Percentiles rank a stretch among this genome's conserved stretches.
Evolutionary conservation across 1,140 invertebrate genomes (phyloP).

Genomic region (Stenopsyche tienmushanensis): DNA sequence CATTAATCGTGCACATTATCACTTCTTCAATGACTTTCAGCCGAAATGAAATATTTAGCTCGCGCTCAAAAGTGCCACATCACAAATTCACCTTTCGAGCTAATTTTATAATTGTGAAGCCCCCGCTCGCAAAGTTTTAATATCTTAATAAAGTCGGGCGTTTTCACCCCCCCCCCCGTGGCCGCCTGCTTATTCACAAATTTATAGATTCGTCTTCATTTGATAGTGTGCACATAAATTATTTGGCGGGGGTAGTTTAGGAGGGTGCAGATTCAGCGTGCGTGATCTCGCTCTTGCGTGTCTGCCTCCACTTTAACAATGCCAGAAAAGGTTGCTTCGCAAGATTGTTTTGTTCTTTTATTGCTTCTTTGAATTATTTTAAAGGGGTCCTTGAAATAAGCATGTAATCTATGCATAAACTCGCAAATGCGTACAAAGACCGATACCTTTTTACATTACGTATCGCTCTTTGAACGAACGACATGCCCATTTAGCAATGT

Average conservation of each 20-base stretch:
- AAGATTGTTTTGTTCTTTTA: not conserved
- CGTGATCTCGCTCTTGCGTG: not conserved
- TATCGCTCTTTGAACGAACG: too few species aligned
- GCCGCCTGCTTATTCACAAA: not conserved
- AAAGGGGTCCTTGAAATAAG: not conserved
- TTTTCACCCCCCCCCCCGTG: not conserved
- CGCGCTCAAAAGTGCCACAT: not conserved
- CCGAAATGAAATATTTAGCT: not conserved
- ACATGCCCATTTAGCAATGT: too few species aligned
- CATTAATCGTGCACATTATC: not conserved
- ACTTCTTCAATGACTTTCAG: too few species aligned
- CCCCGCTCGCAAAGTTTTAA: not conserved
- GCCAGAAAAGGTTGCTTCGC: not conserved
- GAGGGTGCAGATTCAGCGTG: not conserved
- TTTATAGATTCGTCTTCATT: not conserved
- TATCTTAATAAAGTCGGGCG: constrained; percentile 5
- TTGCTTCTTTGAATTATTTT: not conserved
- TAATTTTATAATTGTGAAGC: not conserved
- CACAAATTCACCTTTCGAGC: not conserved
- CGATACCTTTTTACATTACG: too few species aligned
- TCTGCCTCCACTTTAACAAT: too few species aligned
- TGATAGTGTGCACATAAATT: not conserved
- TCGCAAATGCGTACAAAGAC: too few species aligned
- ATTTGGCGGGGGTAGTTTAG: not conserved
- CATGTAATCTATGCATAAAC: too few species aligned